phyloP scores from a whole-genome alignment of 2,888 invertebrate species.

The Podotricha telesiphe region DNA sequence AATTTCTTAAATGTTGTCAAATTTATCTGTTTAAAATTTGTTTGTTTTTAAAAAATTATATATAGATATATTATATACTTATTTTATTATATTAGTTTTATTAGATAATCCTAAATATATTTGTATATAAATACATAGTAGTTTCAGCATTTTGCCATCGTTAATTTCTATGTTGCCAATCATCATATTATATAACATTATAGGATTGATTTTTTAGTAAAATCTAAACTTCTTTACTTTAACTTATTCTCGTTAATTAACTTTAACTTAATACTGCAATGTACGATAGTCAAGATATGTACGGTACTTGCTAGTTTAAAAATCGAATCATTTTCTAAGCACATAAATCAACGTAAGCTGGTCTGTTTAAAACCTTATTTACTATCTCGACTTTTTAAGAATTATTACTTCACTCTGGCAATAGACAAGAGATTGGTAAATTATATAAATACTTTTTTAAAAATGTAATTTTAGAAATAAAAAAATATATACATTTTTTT shows the following conservation, averaged over 20 bases:
- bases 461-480: no score
- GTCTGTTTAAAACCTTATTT: background rate
- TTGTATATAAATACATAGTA: no score
- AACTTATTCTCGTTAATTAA: background rate
- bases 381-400: background rate
- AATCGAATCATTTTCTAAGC: background rate
- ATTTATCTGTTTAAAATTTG: background rate
- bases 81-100: no score
- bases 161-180: no score
- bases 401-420: background rate
- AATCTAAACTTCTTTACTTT: no score
- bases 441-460: background rate
- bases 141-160: no score
- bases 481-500: no score
- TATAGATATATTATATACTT: no score
- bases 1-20: background rate
- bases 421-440: background rate
- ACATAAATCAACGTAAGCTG: background rate
- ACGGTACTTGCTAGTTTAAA: background rate
- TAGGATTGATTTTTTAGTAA: no score
- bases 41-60: no score
- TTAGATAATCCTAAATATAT: no score
- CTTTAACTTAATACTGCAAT: background rate
- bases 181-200: no score
- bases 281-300: background rate